A percentile compares a stretch with the other conserved stretches of the same genome.
Evolutionary conservation across 2,888 invertebrate genomes (phyloP).

Genomic region (Ormyrus labotus): DNA sequence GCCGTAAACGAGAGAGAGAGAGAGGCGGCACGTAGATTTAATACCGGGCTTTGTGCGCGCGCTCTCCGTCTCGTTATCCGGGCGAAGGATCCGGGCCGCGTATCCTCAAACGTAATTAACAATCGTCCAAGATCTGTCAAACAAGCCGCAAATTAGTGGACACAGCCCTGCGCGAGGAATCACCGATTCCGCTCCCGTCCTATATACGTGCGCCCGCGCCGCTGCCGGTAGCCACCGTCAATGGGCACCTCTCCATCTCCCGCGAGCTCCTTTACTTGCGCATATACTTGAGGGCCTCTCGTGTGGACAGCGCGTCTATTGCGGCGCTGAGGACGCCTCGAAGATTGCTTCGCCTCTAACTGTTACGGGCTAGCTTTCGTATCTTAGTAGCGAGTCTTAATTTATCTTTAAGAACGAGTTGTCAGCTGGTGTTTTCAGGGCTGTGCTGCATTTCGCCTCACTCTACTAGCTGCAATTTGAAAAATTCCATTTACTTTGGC

Average conservation of each 20-base stretch:
- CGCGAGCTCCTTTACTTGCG: no score
- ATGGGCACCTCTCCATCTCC: no score
- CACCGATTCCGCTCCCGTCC: conserved; percentile 23
- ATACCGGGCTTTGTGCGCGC: conserved; percentile 63
- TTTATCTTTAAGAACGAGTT: no score
- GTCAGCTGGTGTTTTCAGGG: no score
- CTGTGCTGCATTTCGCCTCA: no score
- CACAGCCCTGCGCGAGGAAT: conserved; percentile 56
- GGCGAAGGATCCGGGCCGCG: conserved; percentile 51
- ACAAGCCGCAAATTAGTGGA: conserved; percentile 72
- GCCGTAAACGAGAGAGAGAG: not conserved
- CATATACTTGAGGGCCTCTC: not conserved
- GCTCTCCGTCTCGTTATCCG: conserved; percentile 57
- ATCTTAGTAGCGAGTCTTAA: no score
- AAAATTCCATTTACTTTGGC: conserved; percentile 11
- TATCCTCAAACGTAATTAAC: conserved; percentile 73
- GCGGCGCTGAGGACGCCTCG: no score
- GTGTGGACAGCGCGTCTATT: not conserved
- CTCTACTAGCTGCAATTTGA: not conserved
- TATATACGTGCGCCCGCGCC: not conserved
- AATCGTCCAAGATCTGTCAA: conserved; percentile 73
- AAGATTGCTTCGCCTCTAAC: not conserved
- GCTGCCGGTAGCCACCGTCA: not conserved
- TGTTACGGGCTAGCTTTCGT: no score
- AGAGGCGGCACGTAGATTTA: conserved; percentile 63